Percentiles rank a stretch among this genome's conserved stretches.
These are phyloP conservation scores for Aporophyla lueneburgensis DNA, from an alignment of 2,888 invertebrate species.

Conservation along the genomic window DNA sequence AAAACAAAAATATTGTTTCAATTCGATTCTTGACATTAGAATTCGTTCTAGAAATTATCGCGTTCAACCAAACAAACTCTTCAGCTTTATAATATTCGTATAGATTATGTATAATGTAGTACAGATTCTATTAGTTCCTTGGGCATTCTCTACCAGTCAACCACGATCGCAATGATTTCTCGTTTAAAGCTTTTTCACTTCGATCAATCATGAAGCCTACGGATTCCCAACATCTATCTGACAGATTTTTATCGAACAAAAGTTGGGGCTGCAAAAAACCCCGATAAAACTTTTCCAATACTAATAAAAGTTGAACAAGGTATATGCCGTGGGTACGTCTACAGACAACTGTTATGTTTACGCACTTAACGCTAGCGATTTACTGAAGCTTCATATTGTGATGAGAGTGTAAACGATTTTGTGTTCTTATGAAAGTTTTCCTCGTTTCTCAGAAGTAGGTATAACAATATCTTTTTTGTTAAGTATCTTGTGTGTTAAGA, in stretches of 20 bases:
- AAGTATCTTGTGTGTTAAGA: slow-evolving; percentile 22
- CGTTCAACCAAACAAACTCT: no score
- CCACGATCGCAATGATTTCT: not conserved
- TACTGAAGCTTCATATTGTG: slow-evolving; percentile 43
- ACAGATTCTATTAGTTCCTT: not conserved
- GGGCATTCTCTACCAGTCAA: not conserved
- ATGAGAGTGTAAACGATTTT: slow-evolving; percentile 41
- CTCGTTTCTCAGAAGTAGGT: not conserved
- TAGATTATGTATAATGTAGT: no score
- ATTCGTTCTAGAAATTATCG: no score
- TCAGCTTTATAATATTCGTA: no score
- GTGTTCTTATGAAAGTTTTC: slow-evolving; percentile 43
- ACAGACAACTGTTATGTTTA: slow-evolving; percentile 55
- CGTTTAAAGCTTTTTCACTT: not conserved
- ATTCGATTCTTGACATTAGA: no score
- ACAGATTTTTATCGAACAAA: slow-evolving; percentile 69
- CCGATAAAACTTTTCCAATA: slow-evolving; percentile 76
- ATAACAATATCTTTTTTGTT: slow-evolving; percentile 37
- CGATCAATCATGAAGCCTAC: not conserved
- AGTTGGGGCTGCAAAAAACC: slow-evolving; percentile 69
- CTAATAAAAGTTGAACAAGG: slow-evolving; percentile 74
- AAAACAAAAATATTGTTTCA: no score
- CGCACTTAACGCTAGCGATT: slow-evolving; percentile 59
- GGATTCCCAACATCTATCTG: slow-evolving; percentile 21
- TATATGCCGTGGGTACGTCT: slow-evolving; percentile 42